Base-by-base conservation (phyloP, 2,113 vertebrate genomes). In the Oryctolagus cuniculus region DNA sequence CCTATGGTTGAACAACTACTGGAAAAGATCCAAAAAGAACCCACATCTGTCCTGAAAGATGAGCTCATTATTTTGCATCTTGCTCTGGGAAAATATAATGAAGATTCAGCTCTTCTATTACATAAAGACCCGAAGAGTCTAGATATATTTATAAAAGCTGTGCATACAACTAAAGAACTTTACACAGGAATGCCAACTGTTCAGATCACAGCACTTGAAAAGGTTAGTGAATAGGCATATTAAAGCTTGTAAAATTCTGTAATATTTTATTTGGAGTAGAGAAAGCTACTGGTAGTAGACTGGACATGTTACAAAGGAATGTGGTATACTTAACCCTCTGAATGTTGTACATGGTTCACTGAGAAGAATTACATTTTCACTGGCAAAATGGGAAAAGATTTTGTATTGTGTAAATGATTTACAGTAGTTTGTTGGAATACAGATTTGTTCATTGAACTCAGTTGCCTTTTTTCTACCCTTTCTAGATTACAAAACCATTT, bases 401-500 rank as follows among this genome's bases (percentile, higher is more conserved):
- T 74, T 67, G 55, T 25, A 31, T 80, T 36, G 1, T 75, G 17
- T 69, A 38, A 89, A 63, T 67, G 29, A 31, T 49, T 31, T 12
- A 75, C 70, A 69, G 34, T 34, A 38, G 6, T 8, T 89, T 74
- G 85, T 83, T 74, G 34, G 29, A 77, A 44, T 80, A 88, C 27
- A 83, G 0, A 1, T 74, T 83, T 77, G 16, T 53, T 94, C 51
- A 36, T 21, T 85, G 51, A 89, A 53, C 69, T 93, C 29, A 84
- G 0, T 87, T 66, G 11, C 34, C 31, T 85, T 90, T 93, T 97
- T 96, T 38, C 67, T 81, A 17, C 63, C n/a, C 31, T 66, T 91
- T 93, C 2, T 98, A 99, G 99, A 99, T 99, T 70, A 99, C 99
- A 0, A 99, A 99, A 94, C 90, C 98, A 0, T 99, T 99, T 98